Percentiles rank a stretch among this genome's conserved stretches.
phyloP scores from a whole-genome alignment of 2,113 vertebrate genomes.

The Dipodomys stephensi region DNA sequence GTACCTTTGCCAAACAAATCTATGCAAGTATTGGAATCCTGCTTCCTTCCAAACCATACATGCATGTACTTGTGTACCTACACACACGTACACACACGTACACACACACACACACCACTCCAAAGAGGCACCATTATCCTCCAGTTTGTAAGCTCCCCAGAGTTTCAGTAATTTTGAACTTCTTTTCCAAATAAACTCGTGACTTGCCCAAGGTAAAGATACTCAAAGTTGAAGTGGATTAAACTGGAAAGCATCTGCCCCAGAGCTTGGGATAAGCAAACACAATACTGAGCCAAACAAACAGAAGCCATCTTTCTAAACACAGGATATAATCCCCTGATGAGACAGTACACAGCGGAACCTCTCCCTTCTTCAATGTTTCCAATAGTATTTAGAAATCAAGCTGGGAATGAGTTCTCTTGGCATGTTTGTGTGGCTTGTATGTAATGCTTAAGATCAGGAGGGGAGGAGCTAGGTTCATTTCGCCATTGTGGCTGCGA shows the following conservation, averaged over 20 bases:
- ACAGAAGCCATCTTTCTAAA: slow-evolving; percentile 15
- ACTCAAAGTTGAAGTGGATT: not conserved
- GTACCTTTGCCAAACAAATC: not conserved
- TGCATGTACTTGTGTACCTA: accelerated
- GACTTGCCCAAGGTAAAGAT: slow-evolving; percentile 6
- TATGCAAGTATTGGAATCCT: not conserved
- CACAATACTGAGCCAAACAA: not conserved
- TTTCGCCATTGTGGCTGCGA: not conserved
- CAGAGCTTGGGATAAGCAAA: not conserved
- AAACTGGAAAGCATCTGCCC: not conserved
- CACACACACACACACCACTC: not conserved
- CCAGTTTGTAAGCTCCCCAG: not conserved
- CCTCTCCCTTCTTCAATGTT: not conserved
- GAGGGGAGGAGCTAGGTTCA: not conserved
- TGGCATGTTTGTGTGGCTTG: not conserved
- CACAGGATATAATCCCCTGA: not conserved
- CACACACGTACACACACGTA: not conserved
- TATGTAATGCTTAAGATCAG: not conserved
- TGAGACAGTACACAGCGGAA: not conserved
- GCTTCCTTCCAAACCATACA: not conserved
- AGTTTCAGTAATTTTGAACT: not conserved
- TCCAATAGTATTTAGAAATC: not conserved
- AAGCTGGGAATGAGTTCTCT: not conserved
- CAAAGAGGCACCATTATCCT: not conserved
- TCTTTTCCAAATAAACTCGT: not conserved